Evolutionary conservation across 2,797 vertebrate species (phyloP).

Genomic region (Denticeps clupeoides): DNA sequence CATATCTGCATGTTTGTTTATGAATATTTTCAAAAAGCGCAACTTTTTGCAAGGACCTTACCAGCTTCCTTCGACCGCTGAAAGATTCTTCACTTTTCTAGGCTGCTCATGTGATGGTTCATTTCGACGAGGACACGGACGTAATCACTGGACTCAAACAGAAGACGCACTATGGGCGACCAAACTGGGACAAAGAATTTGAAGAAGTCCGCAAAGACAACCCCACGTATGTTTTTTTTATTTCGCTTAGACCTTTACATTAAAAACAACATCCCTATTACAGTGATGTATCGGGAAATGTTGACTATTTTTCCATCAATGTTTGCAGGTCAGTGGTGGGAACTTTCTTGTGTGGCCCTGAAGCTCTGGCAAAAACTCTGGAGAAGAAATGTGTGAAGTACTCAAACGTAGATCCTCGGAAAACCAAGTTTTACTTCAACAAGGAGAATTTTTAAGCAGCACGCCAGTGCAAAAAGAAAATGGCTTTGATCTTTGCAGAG

Average conservation of each 20-base stretch:
- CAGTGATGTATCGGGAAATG: no score
- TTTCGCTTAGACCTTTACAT: neutral
- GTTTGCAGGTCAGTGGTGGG: slow-evolving; percentile 70
- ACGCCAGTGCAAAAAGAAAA: neutral
- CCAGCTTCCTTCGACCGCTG: no score
- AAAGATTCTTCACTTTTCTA: slow-evolving; percentile 33
- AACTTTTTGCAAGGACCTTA: no score
- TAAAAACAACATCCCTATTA: no score
- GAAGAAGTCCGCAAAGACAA: slow-evolving; percentile 69
- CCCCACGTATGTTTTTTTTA: slow-evolving; percentile 61
- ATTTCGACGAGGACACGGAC: slow-evolving; percentile 64
- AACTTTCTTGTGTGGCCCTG: slow-evolving; percentile 77
- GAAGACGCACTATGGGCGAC: slow-evolving; percentile 80
- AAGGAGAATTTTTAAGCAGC: slow-evolving; percentile 79
- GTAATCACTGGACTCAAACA: slow-evolving; percentile 81
- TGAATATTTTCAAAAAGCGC: no score
- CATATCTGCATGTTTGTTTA: no score
- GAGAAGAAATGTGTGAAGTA: slow-evolving; percentile 68
- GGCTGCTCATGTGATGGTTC: slow-evolving; percentile 62
- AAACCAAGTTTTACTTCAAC: slow-evolving; percentile 89
- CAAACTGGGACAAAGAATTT: slow-evolving; percentile 82
- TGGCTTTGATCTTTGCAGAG: no score
- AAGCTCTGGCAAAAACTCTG: slow-evolving; percentile 57
- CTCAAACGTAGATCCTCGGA: slow-evolving; percentile 79
- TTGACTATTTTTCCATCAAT: neutral